Evolutionary conservation across 2,113 vertebrate genomes (phyloP), one percentile per base, ranked within the genome.

Genomic region (Crotalus tigris): DNA sequence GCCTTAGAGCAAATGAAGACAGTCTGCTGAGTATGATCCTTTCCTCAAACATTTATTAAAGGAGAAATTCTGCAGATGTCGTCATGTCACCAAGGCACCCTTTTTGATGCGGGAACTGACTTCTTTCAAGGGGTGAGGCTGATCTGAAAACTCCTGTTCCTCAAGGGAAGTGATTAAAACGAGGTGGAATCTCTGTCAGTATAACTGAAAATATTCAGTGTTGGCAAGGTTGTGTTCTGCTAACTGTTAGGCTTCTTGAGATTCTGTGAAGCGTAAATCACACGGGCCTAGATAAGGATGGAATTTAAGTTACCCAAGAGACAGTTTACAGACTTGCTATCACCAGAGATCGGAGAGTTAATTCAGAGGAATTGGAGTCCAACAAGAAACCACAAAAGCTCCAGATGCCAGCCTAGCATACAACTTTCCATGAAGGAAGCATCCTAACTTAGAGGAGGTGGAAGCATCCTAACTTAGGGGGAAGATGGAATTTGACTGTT

Each of bases 221-320:
- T 98, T 97, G 97, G 97, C 97, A 90, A 90, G 19, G 94, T 29
- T 0, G 95, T 8, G 26, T 0, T 75, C 95, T 95, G 95, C 93
- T 97, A 97, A 98, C 96, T 95, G 96, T 94, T 96, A 95, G 96
- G 88, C 96, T 59, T 93, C 94, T 49, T 49, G 94, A n/a, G 61
- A n/a, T 97, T 97, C 97, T 24, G 96, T 94, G 94, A 91, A 97
- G 95, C 94, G 93, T 96, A 97, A 96, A 93, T 97, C 97, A 97
- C 93, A 95, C 95, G 95, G 53, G 96, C 92, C 54, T 94, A 98
- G 98, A 98, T 98, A 98, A 98, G 97, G 92, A 94, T 95, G 97
- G 98, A 98, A 98, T 97, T 97, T 53, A 88, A 94, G 95, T 93
- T 97, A 96, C 96, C 96, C 97, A 93, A 0, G 96, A 97, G 97